phyloP scores from a whole-genome alignment of 2,113 vertebrate genomes.

The Phalacrocorax pelagicus region DNA sequence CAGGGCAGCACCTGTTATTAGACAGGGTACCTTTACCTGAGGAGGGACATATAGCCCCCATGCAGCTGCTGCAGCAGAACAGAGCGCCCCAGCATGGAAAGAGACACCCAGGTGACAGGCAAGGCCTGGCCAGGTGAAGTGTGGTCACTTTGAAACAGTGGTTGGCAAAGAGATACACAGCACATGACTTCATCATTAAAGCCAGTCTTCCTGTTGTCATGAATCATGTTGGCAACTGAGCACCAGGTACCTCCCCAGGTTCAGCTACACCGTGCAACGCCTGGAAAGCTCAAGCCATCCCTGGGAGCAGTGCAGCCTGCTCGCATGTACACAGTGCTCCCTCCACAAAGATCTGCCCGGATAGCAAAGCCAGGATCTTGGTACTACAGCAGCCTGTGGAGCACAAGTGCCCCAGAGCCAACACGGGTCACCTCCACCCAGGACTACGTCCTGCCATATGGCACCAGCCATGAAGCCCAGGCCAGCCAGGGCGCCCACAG shows the following conservation, averaged over 20 bases:
- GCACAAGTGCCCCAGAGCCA: background rate
- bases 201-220: accelerated
- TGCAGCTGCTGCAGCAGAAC: background rate
- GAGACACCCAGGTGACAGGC: background rate
- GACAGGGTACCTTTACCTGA: background rate
- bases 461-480: background rate
- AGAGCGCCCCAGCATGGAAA: background rate
- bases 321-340: accelerated
- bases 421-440: background rate
- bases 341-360: accelerated
- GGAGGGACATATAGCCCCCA: background rate
- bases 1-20: background rate
- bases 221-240: background rate
- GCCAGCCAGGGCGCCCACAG: background rate
- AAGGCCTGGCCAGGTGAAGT: background rate
- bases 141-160: background rate
- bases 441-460: accelerated
- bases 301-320: background rate
- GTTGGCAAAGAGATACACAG: background rate
- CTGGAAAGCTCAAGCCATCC: background rate
- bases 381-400: accelerated
- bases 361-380: background rate
- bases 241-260: background rate
- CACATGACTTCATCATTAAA: background rate
- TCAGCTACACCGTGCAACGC: background rate